A percentile compares a stretch with the other conserved stretches of the same genome.
Conservation (phyloP, 2,888 invertebrate species). For the Hirtodrosophila trivittata region DNA sequence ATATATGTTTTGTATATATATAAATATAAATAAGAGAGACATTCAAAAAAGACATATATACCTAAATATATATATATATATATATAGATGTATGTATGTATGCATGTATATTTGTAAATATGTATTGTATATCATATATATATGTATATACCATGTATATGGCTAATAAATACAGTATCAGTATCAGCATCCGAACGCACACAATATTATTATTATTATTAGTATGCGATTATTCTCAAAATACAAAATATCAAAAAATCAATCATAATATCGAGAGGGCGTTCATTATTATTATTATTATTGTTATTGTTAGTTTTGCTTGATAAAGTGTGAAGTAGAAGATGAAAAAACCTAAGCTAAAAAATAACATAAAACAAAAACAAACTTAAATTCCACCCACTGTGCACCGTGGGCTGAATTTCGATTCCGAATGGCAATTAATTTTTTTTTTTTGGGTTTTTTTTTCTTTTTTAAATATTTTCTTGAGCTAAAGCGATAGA, state of each 20-base stretch:
- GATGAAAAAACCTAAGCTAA: background rate
- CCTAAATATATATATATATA: conserved; percentile 30
- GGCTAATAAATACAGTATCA: conserved; percentile 66
- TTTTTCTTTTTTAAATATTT: too few species aligned
- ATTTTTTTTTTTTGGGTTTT: too few species aligned
- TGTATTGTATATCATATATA: conserved; percentile 26
- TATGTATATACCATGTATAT: conserved; percentile 42
- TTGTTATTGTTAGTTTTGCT: conserved; percentile 18
- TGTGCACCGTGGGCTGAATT: too few species aligned
- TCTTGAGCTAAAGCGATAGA: too few species aligned
- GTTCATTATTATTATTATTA: background rate
- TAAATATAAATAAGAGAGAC: conserved; percentile 53
- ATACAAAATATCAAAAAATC: conserved; percentile 45
- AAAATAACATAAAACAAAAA: background rate
- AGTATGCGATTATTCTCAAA: conserved; percentile 25
- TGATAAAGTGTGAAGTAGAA: background rate
- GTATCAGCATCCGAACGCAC: conserved; percentile 24
- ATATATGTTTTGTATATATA: conserved; percentile 23
- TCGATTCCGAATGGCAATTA: too few species aligned
- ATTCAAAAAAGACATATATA: conserved; percentile 42
- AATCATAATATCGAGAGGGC: conserved; percentile 2
- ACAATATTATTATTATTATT: conserved; percentile 1
- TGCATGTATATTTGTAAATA: conserved; percentile 8
- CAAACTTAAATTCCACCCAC: too few species aligned
- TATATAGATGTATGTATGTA: conserved; percentile 25